Percentiles rank a stretch among this genome's conserved stretches.
Conservation (phyloP, 2,888 invertebrate genomes). For the Eilema caniola region DNA sequence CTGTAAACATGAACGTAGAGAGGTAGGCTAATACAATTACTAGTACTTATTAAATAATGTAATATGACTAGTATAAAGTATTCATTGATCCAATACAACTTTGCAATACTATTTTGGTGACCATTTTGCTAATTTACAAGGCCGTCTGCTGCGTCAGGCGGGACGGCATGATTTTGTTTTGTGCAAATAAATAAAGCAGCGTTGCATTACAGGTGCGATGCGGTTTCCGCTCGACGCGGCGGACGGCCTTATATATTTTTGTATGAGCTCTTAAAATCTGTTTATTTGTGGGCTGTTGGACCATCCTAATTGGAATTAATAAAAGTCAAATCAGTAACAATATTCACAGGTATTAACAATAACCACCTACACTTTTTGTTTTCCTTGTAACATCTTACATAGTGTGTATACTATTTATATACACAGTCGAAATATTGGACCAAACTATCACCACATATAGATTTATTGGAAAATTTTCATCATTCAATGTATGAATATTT, state of each 20-base stretch:
- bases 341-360: neutral
- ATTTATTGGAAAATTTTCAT: neutral
- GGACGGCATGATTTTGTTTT: too few species aligned
- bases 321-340: neutral
- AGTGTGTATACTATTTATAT: neutral
- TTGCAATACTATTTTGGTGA: neutral
- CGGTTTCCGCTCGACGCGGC: too few species aligned
- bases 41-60: neutral
- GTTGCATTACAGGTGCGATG: too few species aligned
- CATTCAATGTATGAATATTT: neutral
- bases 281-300: neutral
- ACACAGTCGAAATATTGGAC: neutral
- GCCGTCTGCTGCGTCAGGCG: neutral
- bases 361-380: neutral
- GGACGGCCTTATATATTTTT: too few species aligned
- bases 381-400: neutral
- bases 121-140: neutral
- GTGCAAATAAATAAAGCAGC: too few species aligned
- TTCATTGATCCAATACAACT: neutral
- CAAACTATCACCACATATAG: neutral
- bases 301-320: neutral
- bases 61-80: neutral
- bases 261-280: too few species aligned
- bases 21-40: neutral
- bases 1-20: neutral